Base-by-base conservation (phyloP, 1,140 invertebrate genomes). In the Matsumurasca onukii region DNA sequence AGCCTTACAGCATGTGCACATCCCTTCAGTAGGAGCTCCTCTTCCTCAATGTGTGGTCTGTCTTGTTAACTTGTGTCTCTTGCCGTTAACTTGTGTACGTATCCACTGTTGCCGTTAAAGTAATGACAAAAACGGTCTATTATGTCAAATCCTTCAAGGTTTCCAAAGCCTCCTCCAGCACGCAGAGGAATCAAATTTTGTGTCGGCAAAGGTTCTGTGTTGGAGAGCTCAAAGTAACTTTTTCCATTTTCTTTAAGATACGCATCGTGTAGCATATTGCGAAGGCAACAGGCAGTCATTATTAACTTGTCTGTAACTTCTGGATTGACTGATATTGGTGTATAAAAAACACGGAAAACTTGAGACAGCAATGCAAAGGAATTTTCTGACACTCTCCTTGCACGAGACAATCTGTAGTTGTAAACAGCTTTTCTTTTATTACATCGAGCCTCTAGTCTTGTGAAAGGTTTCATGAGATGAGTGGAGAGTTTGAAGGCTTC, bases 401-500 rank as follows among this genome's bases (percentile, higher is more conserved):
- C 75, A 68, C 74, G 62, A 34, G 55, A 74, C 30, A 73, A 64
- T n/a, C 75, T 66, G 55, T 76, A 52, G 70, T 77, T 76, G 69
- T 69, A 74, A 67, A 70, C 70, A 45, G 63, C 72, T 74, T 75
- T 70, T 49, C 66, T 67, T 12, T 31, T 31, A 71, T 73, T 69
- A 68, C 71, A 15, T 48, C 61, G 22, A 17, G 66, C 24, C 51
- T 73, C 66, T 49, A 30, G 66, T 72, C 75, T 71, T 51, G 75
- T 64, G 70, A 70, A 78, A 27, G 76, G 77, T 71, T 75, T 75
- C 73, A 78, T 75, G n/a, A 78, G 64, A 52, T 76, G 61, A 34
- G 45, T 69, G 20, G 57, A 27, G 22, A 78, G 66, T 39, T 72
- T 71, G 73, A 79, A 79, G 49, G 78, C 76, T 57, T 77, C 76